phyloP scores from a whole-genome alignment of 2,797 vertebrate species.

The Arctocebus calabarensis region DNA sequence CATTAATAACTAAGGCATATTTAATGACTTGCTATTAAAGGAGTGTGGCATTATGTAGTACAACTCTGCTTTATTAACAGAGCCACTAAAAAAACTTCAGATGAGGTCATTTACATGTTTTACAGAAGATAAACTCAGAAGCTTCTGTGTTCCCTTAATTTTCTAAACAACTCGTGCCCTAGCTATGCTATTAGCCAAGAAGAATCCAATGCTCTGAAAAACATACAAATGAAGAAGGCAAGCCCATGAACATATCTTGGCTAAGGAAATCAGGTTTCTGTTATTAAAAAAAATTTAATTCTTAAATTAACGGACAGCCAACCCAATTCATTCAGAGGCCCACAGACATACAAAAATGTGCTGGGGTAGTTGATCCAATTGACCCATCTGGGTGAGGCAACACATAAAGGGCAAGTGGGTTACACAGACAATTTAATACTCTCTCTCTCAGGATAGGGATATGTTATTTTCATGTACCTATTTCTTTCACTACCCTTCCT shows the following conservation, averaged over 20 bases:
- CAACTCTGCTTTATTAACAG: not conserved
- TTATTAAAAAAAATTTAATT: not conserved
- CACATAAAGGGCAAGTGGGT: not conserved
- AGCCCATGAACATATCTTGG: not conserved
- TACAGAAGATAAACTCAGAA: slow-evolving; percentile 56
- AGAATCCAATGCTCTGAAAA: slow-evolving; percentile 43
- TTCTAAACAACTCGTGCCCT: not conserved
- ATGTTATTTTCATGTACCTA: not conserved
- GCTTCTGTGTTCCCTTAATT: not conserved
- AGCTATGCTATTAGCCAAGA: not conserved
- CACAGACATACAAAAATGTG: too few species aligned
- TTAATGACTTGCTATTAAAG: not conserved
- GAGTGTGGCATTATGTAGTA: not conserved
- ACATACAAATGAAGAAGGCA: not conserved
- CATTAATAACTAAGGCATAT: not conserved
- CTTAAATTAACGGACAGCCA: not conserved
- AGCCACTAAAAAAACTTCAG: not conserved
- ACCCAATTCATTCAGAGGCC: not conserved
- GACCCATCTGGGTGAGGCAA: not conserved
- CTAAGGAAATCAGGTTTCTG: not conserved
- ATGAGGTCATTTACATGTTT: not conserved
- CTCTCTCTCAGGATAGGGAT: not conserved
- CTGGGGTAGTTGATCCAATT: not conserved
- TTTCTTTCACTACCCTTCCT: not conserved
- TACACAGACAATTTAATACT: not conserved